A percentile compares a stretch with the other conserved stretches of the same genome.
Conservation (phyloP, 2,888 invertebrate species). For the Agrypnus murinus region DNA sequence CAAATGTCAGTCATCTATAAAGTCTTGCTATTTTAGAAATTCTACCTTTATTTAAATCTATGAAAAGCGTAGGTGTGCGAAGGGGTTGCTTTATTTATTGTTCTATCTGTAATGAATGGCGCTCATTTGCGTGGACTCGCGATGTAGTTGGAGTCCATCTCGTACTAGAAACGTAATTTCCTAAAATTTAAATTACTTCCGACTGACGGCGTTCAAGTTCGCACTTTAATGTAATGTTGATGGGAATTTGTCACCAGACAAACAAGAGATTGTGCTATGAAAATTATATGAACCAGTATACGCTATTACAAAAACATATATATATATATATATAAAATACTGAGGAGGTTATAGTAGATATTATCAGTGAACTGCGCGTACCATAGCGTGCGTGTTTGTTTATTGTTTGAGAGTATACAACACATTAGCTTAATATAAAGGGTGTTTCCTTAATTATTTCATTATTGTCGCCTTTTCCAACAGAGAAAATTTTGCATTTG, state of each 20-base stretch:
- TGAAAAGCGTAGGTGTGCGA: slow-evolving; percentile 49
- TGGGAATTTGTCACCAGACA: slow-evolving; percentile 33
- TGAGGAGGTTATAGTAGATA: slow-evolving; percentile 36
- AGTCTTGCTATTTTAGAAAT: slow-evolving; percentile 1
- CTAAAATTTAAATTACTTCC: slow-evolving; percentile 64
- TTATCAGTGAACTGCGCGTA: slow-evolving; percentile 26
- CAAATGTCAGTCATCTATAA: background rate
- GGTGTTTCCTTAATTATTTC: slow-evolving; percentile 10
- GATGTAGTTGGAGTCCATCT: slow-evolving; percentile 55
- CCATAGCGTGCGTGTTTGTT: slow-evolving; percentile 36
- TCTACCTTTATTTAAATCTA: slow-evolving; percentile 50
- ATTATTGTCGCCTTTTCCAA: background rate
- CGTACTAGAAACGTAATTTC: slow-evolving; percentile 60
- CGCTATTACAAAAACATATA: slow-evolving; percentile 28
- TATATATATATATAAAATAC: slow-evolving; percentile 27
- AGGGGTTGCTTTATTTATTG: slow-evolving; percentile 60
- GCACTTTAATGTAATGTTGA: slow-evolving; percentile 31
- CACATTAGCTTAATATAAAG: slow-evolving; percentile 9
- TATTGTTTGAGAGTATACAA: slow-evolving; percentile 29
- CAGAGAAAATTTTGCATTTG: too few species aligned
- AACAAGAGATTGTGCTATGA: slow-evolving; percentile 21
- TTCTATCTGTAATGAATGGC: slow-evolving; percentile 61
- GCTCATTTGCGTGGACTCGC: slow-evolving; percentile 60
- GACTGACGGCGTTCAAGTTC: slow-evolving; percentile 54
- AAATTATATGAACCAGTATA: slow-evolving; percentile 15